Conservation (phyloP, 2,888 invertebrate genomes). For the Neuroscelio doddi region DNA sequence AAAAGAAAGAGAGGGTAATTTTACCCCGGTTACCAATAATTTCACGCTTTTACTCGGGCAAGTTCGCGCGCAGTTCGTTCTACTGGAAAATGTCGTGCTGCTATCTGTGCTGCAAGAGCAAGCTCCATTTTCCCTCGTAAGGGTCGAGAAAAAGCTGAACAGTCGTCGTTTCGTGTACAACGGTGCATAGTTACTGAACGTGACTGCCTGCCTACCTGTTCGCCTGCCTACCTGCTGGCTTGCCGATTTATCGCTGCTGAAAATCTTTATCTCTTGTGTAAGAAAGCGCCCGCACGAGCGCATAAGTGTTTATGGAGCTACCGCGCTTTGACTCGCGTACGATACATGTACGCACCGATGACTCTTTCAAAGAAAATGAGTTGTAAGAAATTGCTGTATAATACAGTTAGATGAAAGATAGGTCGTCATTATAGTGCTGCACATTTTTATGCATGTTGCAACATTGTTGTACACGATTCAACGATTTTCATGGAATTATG, state of each 20-base stretch:
- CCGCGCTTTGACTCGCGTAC: conserved; percentile 19
- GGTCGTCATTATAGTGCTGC: too few relatives aligned
- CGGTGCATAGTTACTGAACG: background rate
- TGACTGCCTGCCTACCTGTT: too few relatives aligned
- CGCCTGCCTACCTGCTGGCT: too few relatives aligned
- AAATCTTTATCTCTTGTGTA: conserved; percentile 4
- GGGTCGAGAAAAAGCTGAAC: too few relatives aligned
- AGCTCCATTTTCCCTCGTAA: too few relatives aligned
- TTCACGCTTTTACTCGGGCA: conserved; percentile 65
- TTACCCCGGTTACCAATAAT: conserved; percentile 58
- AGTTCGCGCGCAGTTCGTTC: conserved; percentile 56
- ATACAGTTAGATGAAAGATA: conserved; percentile 5
- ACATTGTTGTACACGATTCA: too few relatives aligned
- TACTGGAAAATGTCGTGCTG: conserved; percentile 63
- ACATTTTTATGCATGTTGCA: too few relatives aligned
- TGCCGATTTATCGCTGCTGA: conserved; percentile 1
- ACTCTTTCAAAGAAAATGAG: conserved; percentile 4
- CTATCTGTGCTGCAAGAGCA: conserved; percentile 25
- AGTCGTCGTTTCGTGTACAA: background rate
- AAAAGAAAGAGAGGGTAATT: conserved; percentile 51
- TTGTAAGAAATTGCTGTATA: background rate
- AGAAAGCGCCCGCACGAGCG: conserved; percentile 18
- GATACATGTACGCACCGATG: conserved; percentile 23
- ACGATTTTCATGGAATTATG: too few relatives aligned
- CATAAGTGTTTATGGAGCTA: conserved; percentile 8